phyloP scores from a whole-genome alignment of 2,888 invertebrate genomes.

The Parthenolecanium corni region DNA sequence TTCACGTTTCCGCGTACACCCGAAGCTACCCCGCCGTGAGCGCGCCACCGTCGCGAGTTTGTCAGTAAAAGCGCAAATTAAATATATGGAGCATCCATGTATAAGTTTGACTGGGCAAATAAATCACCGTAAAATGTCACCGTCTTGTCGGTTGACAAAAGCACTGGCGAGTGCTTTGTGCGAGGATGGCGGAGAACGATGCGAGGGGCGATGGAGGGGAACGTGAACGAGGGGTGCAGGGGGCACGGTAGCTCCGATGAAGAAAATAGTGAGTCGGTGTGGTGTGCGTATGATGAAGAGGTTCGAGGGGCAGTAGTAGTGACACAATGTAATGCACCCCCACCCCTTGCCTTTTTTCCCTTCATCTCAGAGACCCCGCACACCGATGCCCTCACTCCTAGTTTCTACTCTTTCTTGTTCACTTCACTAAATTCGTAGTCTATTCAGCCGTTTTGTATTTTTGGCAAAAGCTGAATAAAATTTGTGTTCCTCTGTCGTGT shows the following conservation, averaged over 20 bases:
- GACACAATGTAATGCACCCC: neutral
- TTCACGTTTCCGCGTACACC: slow-evolving; percentile 23
- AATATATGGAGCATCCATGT: slow-evolving; percentile 33
- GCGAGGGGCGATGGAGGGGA: neutral
- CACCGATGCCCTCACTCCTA: too few species aligned
- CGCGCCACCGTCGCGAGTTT: slow-evolving; percentile 23
- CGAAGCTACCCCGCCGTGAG: slow-evolving; percentile 12
- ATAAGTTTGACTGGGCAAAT: slow-evolving; percentile 32
- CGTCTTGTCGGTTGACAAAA: slow-evolving; percentile 28
- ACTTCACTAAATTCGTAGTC: too few species aligned
- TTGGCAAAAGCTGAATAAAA: neutral
- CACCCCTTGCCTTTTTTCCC: too few species aligned
- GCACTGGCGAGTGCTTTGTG: neutral
- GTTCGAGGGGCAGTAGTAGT: neutral
- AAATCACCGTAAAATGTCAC: slow-evolving; percentile 31
- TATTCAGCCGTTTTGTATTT: too few species aligned
- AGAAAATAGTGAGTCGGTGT: neutral
- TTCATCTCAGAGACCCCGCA: too few species aligned
- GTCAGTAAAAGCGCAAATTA: slow-evolving; percentile 31
- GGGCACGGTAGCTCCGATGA: neutral
- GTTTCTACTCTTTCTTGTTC: too few species aligned
- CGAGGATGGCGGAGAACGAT: neutral
- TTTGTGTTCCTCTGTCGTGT: neutral
- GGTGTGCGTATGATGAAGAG: neutral
- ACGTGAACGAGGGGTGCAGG: neutral